Conservation (phyloP, 37 sponge, comb jelly and placozoan genomes). For the Axinella damicornis region DNA sequence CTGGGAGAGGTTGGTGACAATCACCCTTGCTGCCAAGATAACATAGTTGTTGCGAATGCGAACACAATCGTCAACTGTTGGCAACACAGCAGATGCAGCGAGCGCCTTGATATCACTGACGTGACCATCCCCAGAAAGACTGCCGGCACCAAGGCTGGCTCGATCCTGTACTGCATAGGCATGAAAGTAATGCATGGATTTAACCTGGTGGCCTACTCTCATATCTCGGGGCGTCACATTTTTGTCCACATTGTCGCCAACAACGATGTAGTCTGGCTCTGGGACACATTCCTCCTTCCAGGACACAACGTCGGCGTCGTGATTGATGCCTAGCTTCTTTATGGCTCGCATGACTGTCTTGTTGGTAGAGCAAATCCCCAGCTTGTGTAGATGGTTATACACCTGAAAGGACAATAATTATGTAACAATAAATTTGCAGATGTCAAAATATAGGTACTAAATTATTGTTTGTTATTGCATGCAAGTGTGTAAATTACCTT, state of each 20-base stretch:
- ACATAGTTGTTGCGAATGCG: constrained; percentile 20
- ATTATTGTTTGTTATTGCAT: too few relatives aligned
- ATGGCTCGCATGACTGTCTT: background rate
- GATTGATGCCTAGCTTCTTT: constrained; percentile 8
- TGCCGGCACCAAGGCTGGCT: too few relatives aligned
- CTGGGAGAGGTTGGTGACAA: constrained; percentile 12
- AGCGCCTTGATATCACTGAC: too few relatives aligned
- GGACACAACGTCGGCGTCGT: background rate
- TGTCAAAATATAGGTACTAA: too few relatives aligned
- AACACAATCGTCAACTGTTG: constrained; percentile 6
- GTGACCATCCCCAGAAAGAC: too few relatives aligned
- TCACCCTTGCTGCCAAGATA: constrained; percentile 5
- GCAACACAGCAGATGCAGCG: too few relatives aligned
- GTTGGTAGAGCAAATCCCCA: constrained; percentile 4
- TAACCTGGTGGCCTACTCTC: background rate
- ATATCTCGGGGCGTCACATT: constrained; percentile 9
- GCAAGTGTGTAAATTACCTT: background rate
- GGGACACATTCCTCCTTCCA: background rate
- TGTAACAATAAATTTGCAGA: background rate
- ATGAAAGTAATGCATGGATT: constrained; percentile 5
- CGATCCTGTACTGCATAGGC: background rate
- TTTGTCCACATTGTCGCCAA: constrained; percentile 2
- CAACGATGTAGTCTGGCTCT: background rate
- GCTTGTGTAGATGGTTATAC: background rate
- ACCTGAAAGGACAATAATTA: background rate